Base-by-base conservation (phyloP, 2,113 vertebrate genomes). In the Nettapus auritus region DNA sequence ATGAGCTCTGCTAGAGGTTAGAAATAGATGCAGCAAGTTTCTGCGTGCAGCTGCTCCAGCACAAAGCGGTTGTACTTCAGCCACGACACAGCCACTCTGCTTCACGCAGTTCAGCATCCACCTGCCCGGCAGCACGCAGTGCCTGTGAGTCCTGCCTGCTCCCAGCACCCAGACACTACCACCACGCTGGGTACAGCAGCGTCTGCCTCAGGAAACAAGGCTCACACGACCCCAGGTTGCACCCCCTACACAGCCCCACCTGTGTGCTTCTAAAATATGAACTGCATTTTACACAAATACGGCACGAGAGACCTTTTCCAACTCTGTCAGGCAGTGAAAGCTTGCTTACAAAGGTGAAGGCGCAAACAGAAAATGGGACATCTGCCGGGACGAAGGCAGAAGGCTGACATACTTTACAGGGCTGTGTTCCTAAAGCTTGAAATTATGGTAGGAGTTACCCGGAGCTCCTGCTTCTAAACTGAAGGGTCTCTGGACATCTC, bases 281-380 rank as follows among this genome's bases (percentile, higher is more conserved):
- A 36, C 38, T 22, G 5, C 28, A 67, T 50, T 2, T 9, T 34
- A 42, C 14, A 12, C 31, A 38, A 59, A 50, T 7, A 8, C 20
- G 28, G 22, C n/a, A 31, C 3, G 9, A 52, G 15, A 2, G 13
- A 70, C 71, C 22, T 42, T 63, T 64, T 67, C 19, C 20, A 10
- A 7, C n/a, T 33, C 8, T 36, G 23, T n/a, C 66, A n/a, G 40
- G 34, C 1, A 5, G 4, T 15, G 34, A 12, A 28, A 3, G 0
- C 8, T 50, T 4, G 1, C 52, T 74, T 25, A 38, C 6, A 26
- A 13, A 44, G 12, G 4, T 1, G 4, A 9, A 23, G 55, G 38
- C 25, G 52, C 8, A 38, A 42, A 36, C 1, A 13, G 56, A 56
- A 76, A 82, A 10, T 0, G 23, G 4, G 11, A 9, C 29, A 28